These are phyloP conservation scores for Silvanus unidentatus DNA, from an alignment of 2,888 invertebrate genomes.

Conservation along the genomic window DNA sequence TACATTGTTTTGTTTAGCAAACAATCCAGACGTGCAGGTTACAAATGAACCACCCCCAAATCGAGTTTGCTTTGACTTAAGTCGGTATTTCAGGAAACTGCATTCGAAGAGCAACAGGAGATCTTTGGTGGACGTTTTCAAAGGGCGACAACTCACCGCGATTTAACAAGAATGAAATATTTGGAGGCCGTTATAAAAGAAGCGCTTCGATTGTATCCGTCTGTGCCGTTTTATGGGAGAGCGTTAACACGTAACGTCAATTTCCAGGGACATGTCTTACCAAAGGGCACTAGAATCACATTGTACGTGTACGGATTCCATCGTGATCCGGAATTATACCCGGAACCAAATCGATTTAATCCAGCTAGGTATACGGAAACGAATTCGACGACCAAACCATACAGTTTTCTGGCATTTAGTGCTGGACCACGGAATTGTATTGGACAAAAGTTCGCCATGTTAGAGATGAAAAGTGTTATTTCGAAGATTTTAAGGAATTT, in stretches of 20 bases:
- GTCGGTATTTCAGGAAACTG: slow-evolving; percentile 38
- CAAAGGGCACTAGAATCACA: slow-evolving; percentile 43
- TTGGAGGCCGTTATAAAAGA: slow-evolving; percentile 26
- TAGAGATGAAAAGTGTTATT: slow-evolving; percentile 47
- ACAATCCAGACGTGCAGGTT: slow-evolving; percentile 18
- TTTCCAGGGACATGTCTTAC: slow-evolving; percentile 25
- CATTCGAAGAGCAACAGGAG: slow-evolving; percentile 25
- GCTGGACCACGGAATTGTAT: slow-evolving; percentile 21
- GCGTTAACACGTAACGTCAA: slow-evolving; percentile 40
- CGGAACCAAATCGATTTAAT: slow-evolving; percentile 7
- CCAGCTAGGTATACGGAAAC: not conserved
- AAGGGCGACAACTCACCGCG: slow-evolving; percentile 11
- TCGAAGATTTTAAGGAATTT: slow-evolving; percentile 51
- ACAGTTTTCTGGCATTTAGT: slow-evolving; percentile 19
- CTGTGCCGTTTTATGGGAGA: slow-evolving; percentile 42
- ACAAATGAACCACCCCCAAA: too few relatives aligned
- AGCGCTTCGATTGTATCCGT: slow-evolving; percentile 16
- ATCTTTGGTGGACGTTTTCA: slow-evolving; percentile 16
- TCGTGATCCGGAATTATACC: slow-evolving; percentile 18
- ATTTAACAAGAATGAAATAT: slow-evolving; percentile 27
- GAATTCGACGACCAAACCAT: slow-evolving; percentile 13
- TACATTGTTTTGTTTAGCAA: slow-evolving; percentile 11
- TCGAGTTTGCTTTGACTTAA: too few relatives aligned
- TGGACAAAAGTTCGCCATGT: slow-evolving; percentile 1
- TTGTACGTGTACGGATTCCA: slow-evolving; percentile 26